phyloP scores from a whole-genome alignment of 1,140 invertebrate genomes.

The Heliconius hermathena region DNA sequence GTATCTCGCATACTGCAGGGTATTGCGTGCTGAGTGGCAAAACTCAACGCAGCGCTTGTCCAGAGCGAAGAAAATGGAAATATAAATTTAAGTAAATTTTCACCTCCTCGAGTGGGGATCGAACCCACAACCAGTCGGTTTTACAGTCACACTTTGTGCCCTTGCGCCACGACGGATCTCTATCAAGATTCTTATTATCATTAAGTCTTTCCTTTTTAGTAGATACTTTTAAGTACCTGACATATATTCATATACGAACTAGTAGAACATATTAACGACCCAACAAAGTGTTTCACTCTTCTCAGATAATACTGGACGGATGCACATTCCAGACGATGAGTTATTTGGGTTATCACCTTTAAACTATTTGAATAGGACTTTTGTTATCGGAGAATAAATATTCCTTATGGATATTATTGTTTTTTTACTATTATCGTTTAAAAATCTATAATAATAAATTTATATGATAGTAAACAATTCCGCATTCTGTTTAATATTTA shows the following conservation, averaged over 20 bases:
- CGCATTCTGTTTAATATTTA: too few relatives aligned
- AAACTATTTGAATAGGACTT: slow-evolving; percentile 15
- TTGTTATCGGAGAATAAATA: slow-evolving; percentile 20
- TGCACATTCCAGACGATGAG: slow-evolving; percentile 23
- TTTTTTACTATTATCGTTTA: not conserved
- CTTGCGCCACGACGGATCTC: too few relatives aligned
- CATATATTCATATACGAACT: not conserved
- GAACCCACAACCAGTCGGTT: too few relatives aligned
- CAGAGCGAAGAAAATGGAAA: too few relatives aligned
- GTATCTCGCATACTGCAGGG: too few relatives aligned
- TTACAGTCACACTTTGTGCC: too few relatives aligned
- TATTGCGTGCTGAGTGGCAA: too few relatives aligned
- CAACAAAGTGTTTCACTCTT: not conserved
- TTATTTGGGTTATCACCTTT: slow-evolving; percentile 19
- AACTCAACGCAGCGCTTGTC: too few relatives aligned
- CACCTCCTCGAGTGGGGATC: too few relatives aligned
- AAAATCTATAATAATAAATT: not conserved
- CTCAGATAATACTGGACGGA: slow-evolving; percentile 4
- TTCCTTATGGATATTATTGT: slow-evolving; percentile 1
- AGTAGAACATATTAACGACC: not conserved
- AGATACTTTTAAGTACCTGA: not conserved
- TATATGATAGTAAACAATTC: not conserved
- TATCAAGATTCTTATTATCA: not conserved
- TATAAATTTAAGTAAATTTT: too few relatives aligned
- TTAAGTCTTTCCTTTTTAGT: not conserved